These are phyloP conservation scores for Aphelenchoides besseyi DNA, from an alignment of 1,140 invertebrate species.

Conservation along the genomic window DNA sequence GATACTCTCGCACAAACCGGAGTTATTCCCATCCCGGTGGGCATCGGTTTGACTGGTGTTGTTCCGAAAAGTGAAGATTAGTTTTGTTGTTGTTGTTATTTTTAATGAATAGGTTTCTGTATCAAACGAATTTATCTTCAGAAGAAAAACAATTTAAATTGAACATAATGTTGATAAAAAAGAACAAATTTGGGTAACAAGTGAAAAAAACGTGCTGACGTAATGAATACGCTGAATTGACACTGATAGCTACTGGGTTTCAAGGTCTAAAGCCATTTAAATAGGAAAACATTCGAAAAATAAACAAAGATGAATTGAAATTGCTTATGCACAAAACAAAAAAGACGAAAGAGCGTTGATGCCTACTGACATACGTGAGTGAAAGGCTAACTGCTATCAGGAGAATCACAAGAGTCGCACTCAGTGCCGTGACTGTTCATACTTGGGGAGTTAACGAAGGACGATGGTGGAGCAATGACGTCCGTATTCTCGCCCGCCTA, in stretches of 20 bases:
- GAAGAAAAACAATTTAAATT: too few relatives aligned
- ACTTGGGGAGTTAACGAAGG: background rate
- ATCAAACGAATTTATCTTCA: too few relatives aligned
- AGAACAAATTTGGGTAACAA: conserved; percentile 12
- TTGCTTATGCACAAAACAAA: background rate
- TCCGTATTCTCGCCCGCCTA: background rate
- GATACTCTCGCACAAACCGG: conserved; percentile 45
- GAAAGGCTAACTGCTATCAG: background rate
- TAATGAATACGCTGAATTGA: background rate
- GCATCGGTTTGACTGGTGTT: conserved; percentile 56
- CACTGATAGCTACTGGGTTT: background rate
- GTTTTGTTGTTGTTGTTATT: conserved; percentile 11
- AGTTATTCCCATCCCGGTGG: conserved; percentile 46
- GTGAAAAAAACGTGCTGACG: background rate
- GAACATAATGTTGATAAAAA: too few relatives aligned
- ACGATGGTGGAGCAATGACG: background rate
- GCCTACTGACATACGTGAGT: background rate
- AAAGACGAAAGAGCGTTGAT: background rate
- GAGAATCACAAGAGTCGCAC: background rate
- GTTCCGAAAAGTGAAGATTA: conserved; percentile 44
- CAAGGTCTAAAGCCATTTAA: background rate
- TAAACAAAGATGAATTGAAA: background rate
- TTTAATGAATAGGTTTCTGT: too few relatives aligned
- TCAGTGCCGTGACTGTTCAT: background rate
- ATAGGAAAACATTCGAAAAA: background rate